Evolutionary conservation across 1,140 invertebrate species (phyloP), one percentile per base, ranked within the genome.

Genomic region (Temnothorax longispinosus): DNA sequence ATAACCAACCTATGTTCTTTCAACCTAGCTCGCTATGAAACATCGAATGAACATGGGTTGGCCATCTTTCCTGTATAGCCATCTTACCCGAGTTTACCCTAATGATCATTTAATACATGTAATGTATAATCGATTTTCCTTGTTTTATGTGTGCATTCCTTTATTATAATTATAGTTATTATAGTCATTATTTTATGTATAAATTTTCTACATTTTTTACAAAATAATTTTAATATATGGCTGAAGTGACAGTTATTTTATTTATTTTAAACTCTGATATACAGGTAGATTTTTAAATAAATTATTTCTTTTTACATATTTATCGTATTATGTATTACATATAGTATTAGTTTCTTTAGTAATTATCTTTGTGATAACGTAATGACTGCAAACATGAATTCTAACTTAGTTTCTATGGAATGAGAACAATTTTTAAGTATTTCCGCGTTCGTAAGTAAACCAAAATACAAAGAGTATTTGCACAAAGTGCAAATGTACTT

Each of bases 401-500:
- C 1, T 21, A 35, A 50, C 10, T 62, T n/a, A 74, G 21, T 74
- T 27, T 58, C 35, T 18, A 11, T 60, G 38, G 13, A 60, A 41
- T 75, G 38, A 75, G 38, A 58, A 32, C 11, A 50, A 56, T 64
- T 15, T 35, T 60, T 21, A 54, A 81, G 11, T 50, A 62, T 35
- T 62, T 47, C n/a, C 54, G 56, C 80, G 32, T 32, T 71, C 41
- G 64, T 58, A n/a, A 44, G 47, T 50, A 15, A 69, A 67, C 10
- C 13, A 15, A 64, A 58, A 47, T 60, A 86, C 67, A 58, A 77
- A 75, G 56, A 80, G 67, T 41, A 35, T n/a, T 58, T 47, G 10
- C 50, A 81, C 41, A 50, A 67, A 81, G 85, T 86, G 64, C 64
- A 81, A 86, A 86, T 86, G 80, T 78, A 81, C 69, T 21, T 87